phyloP scores from a whole-genome alignment of 2,113 vertebrate species.

The Pseudorectes ferrugineus region DNA sequence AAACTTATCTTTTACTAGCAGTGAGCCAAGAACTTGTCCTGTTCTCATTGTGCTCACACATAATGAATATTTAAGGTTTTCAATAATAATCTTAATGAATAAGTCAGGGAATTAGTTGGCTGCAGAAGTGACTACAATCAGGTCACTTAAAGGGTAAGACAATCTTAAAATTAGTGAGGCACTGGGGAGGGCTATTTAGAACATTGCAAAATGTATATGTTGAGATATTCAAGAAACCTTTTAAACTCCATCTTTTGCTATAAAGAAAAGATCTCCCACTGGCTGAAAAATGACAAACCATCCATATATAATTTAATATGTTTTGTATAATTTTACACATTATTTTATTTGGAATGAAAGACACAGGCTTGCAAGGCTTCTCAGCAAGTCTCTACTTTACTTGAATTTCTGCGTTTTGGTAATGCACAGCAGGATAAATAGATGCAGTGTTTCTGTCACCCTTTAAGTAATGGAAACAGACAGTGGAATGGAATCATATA shows the following conservation, averaged over 20 bases:
- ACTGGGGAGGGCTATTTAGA: neutral
- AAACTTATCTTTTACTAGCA: slow-evolving; percentile 23
- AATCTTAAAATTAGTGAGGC: slow-evolving; percentile 21
- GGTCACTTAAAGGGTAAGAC: slow-evolving; percentile 43
- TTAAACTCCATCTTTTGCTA: neutral
- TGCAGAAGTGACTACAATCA: neutral
- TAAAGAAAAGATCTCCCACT: neutral
- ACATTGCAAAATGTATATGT: slow-evolving; percentile 12
- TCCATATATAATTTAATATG: slow-evolving; percentile 13
- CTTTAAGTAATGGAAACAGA: neutral
- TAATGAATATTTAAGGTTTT: slow-evolving; percentile 60
- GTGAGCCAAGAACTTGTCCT: slow-evolving; percentile 53
- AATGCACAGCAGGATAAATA: neutral
- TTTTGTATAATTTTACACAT: slow-evolving; percentile 12
- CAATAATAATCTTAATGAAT: slow-evolving; percentile 59
- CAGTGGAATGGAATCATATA: neutral
- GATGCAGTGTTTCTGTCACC: neutral
- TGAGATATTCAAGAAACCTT: neutral
- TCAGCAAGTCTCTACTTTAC: neutral
- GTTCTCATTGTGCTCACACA: slow-evolving; percentile 19
- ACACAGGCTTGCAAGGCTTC: neutral
- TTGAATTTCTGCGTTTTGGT: slow-evolving; percentile 27
- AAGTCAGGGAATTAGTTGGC: slow-evolving; percentile 49
- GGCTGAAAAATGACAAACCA: neutral
- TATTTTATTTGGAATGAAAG: slow-evolving; percentile 16